Percentiles rank a stretch among this genome's conserved stretches.
phyloP scores from a whole-genome alignment of 2,797 vertebrate genomes.

The Psittacula echo region DNA sequence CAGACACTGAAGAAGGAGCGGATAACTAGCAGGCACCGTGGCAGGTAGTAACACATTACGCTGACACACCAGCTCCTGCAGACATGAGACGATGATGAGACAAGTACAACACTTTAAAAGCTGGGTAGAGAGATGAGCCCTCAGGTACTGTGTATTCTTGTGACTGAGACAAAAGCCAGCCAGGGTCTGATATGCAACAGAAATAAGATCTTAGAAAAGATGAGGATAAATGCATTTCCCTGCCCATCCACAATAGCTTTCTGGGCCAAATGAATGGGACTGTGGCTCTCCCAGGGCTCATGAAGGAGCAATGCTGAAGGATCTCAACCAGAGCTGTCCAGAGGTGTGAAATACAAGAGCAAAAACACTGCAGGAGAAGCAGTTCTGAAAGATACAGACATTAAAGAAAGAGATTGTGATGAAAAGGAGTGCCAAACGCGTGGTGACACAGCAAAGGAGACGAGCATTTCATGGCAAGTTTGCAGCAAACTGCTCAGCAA shows the following conservation, averaged over 20 bases:
- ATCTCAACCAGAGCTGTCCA: neutral
- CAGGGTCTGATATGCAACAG: neutral
- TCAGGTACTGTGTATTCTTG: neutral
- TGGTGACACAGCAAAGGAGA: constrained; percentile 11
- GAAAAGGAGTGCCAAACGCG: neutral
- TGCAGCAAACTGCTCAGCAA: neutral
- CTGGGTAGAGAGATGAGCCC: constrained; percentile 8
- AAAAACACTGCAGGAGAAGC: neutral
- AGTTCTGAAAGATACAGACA: neutral
- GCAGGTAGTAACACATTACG: neutral
- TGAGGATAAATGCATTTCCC: neutral
- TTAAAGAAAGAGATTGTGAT: neutral
- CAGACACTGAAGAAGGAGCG: neutral
- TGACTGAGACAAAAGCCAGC: constrained; percentile 16
- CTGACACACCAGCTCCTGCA: neutral
- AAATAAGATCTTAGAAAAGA: neutral
- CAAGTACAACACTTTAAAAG: neutral
- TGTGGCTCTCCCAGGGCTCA: neutral
- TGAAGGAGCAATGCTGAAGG: neutral
- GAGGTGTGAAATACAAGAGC: neutral
- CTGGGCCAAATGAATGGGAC: neutral
- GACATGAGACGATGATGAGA: neutral
- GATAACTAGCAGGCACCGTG: neutral
- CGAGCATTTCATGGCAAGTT: neutral
- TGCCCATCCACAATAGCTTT: neutral